These are phyloP conservation scores for Entomobrya multifasciata DNA, from an alignment of 2,888 invertebrate species.

Conservation along the genomic window DNA sequence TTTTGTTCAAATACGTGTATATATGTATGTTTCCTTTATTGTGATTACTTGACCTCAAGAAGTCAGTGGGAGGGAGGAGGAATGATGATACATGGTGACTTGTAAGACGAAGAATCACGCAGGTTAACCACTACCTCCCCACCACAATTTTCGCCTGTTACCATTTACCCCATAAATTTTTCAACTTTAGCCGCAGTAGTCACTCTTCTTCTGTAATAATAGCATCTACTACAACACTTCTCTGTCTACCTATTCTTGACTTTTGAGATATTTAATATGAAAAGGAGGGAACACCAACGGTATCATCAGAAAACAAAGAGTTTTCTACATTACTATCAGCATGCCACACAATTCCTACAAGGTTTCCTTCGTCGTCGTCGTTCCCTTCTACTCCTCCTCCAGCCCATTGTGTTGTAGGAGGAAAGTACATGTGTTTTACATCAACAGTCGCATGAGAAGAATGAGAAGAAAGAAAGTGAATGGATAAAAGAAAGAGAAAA, in stretches of 20 bases:
- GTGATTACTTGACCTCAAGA: constrained; percentile 64
- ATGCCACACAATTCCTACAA: constrained; percentile 36
- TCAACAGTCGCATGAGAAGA: constrained; percentile 13
- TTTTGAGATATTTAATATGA: constrained; percentile 54
- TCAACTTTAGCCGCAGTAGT: constrained; percentile 50
- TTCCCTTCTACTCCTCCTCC: constrained; percentile 43
- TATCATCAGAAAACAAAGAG: constrained; percentile 52
- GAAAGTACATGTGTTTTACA: constrained; percentile 62
- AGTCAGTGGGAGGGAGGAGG: constrained; percentile 58
- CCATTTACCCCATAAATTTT: constrained; percentile 62
- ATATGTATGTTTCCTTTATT: constrained; percentile 48
- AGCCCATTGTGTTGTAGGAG: constrained; percentile 50
- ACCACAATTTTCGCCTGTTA: constrained; percentile 60
- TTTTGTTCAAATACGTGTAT: neutral
- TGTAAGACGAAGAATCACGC: constrained; percentile 60
- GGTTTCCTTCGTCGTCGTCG: neutral
- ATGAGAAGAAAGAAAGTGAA: neutral
- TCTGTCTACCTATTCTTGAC: constrained; percentile 9
- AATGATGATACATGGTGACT: constrained; percentile 63
- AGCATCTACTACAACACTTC: neutral
- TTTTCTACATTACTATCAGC: constrained; percentile 52
- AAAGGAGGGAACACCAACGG: too few species aligned
- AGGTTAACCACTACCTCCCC: constrained; percentile 56
- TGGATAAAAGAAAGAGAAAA: constrained; percentile 26
- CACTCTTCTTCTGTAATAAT: neutral